Evolutionary conservation across 2,113 vertebrate genomes (phyloP), one percentile per base, ranked within the genome.

Genomic region (Aramus guarauna): DNA sequence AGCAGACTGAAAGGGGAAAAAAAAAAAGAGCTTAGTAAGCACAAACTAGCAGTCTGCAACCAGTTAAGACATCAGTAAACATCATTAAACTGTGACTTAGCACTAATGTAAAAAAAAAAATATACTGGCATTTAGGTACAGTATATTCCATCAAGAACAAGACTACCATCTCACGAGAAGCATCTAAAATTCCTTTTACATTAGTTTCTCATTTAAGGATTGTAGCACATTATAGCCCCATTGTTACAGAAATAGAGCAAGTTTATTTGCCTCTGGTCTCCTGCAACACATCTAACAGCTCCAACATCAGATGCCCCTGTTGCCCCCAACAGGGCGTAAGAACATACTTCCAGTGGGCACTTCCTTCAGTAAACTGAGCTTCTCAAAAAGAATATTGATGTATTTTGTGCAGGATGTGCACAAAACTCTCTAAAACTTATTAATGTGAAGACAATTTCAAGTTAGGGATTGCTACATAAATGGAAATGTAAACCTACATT

Each of bases 1-100:
- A 95, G 99, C 99, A 32, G 98, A 99, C 99, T 99, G 98, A 87
- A 97, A 97, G 87, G 75, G 75, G 55, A 39, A 68, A 47, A 69
- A 56, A 63, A 47, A 55, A 76, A 73, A 90, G 8, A 64, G 39
- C 21, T 30, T 30, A 48, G 11, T 21, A 36, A 85, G 58, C 5
- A 45, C 29, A 74, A 68, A 9, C 6, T 29, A 68, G 15, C 30
- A 52, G 53, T 7, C 19, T 52, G 62, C 58, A 79, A 19, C 5
- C 16, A 41, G 63, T 12, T 36, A 48, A 2, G 14, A 5, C 41
- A 62, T 32, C 34, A 20, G 22, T 43, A 43, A 43, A 43, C 43
- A 41, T 41, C 39, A 41, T 41, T 43, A 5, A 36, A 30, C 9
- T 62, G 12, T 34, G 43, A 73, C 11, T n/a, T 10, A 16, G 27